Conservation (phyloP, 2,888 invertebrate genomes). For the Emmelina monodactyla region DNA sequence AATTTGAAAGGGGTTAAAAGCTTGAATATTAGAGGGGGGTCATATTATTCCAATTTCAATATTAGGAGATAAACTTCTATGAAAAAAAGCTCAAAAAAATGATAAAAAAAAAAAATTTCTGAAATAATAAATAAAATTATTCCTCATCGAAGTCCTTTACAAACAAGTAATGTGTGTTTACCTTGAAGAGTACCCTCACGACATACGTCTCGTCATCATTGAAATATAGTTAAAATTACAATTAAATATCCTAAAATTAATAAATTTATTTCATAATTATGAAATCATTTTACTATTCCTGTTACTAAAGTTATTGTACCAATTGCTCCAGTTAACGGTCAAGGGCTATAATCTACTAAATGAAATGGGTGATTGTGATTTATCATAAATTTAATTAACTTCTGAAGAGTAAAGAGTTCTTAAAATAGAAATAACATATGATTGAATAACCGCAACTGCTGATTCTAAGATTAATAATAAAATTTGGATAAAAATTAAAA, state of each 20-base stretch:
- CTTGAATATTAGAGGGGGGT: conserved; percentile 69
- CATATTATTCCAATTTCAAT: conserved; percentile 57
- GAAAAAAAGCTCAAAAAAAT: conserved; percentile 69
- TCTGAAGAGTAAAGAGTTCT: conserved; percentile 73
- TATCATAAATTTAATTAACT: conserved; percentile 68
- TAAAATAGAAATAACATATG: conserved; percentile 72
- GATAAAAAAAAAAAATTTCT: conserved; percentile 69
- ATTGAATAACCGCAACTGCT: conserved; percentile 71
- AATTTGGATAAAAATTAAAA: conserved; percentile 55
- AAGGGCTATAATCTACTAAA: conserved; percentile 71
- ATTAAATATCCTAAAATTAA: conserved; percentile 56
- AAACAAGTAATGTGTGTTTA: conserved; percentile 66
- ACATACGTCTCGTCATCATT: conserved; percentile 75
- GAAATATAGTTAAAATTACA: conserved; percentile 60
- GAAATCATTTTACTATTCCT: conserved; percentile 70
- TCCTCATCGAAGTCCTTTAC: conserved; percentile 69
- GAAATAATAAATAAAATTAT: conserved; percentile 79
- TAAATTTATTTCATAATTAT: conserved; percentile 58
- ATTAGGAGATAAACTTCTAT: conserved; percentile 44
- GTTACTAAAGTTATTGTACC: conserved; percentile 63
- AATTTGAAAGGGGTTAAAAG: conserved; percentile 74
- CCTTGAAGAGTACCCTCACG: conserved; percentile 75
- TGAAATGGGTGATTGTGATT: conserved; percentile 69
- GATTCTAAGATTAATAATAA: conserved; percentile 63
- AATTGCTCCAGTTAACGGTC: conserved; percentile 69